Evolutionary conservation across 2,888 invertebrate genomes (phyloP), one percentile per base, ranked within the genome.

Genomic region (Pycnomerus fuliginosus): DNA sequence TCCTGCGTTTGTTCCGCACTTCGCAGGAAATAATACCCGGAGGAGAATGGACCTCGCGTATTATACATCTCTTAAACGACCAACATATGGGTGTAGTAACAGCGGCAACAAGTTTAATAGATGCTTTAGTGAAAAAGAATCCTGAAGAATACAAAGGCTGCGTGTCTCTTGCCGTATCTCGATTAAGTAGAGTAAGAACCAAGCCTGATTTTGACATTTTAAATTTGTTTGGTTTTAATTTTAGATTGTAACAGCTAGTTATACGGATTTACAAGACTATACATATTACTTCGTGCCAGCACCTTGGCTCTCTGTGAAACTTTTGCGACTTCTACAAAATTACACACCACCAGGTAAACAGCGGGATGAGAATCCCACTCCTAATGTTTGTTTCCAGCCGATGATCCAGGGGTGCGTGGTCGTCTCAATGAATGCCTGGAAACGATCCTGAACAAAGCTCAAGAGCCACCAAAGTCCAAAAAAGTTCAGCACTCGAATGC

Each of bases 401-500:
- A 96, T 68, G 98, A 99, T 76, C 94, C 98, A 30, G 96, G 96
- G 20, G 95, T 99, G 1, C 82, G 95, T 53, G 95, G 96, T 10
- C 84, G 98, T 50, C 78, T 99, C 28, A 94, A 97, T 64, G 99
- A 99, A 76, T 99, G 98, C 65, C 76, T 99, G 62, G 99, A 98
- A 75, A 96, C 96, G 12, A 97, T 98, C 67, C 79, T 98, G 63
- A 97, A 97, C 72, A 98, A 97, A 78, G 98, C 98, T 12, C 97
- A 98, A 74, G 99, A 99, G 74, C 97, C 98, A 55, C 98, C 98
- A 16, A 97, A 97, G 75, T 99, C 98, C 32, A 99, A 99, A 76
- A 99, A 99, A 76, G 98, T 99, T 16, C 99, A 99, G 77, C 99
- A 99, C 75, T 97, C 98, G 32, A 99, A 99, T 79, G 98, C 99